Evolutionary conservation across 2,797 vertebrate genomes (phyloP), one percentile per base, ranked within the genome.

Genomic region (Scarus forsteni): DNA sequence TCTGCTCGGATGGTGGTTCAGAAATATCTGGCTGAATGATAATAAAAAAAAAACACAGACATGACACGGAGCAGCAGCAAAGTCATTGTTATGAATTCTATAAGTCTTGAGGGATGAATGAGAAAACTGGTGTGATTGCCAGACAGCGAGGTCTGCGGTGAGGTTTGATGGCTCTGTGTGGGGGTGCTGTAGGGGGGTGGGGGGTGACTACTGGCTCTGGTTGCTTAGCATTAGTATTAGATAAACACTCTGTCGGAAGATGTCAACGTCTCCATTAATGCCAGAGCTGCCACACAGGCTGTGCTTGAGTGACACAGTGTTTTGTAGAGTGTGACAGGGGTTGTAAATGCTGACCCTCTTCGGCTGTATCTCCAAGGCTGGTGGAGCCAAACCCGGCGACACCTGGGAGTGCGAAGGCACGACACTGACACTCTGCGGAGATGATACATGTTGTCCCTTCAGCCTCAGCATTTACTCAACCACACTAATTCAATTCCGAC

Each of bases 211-310:
- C 80, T 76, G 82, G 80, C 81, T 92, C 73, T 66, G 84, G 90
- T 93, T 93, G 89, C 88, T 91, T 90, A 87, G 89, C 81, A 83
- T 92, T 91, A 91, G 84, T 87, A 89, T 92, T 91, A 94, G 92
- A 94, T 92, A 92, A 94, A 92, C 89, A 89, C 85, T 86, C 89
- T 92, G 91, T 92, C 88, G 84, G 88, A 93, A 92, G 90, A 93
- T 88, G 91, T 94, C 91, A 93, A 86, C 74, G 89, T 92, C 90
- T 92, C 89, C 88, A 92, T 93, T 94, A 93, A 91, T 93, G 92
- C 89, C 87, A 84, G 83, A 90, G 83, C 92, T 92, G 92, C 91
- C 92, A 91, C 84, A 75, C 85, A 75, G 86, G 88, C 88, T 85
- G 88, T 66, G 81, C 77, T 91, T 94, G 91, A 94, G 77, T 93